Evolutionary conservation across 1,140 invertebrate genomes (phyloP).

Genomic region (Kradibia gibbosae): DNA sequence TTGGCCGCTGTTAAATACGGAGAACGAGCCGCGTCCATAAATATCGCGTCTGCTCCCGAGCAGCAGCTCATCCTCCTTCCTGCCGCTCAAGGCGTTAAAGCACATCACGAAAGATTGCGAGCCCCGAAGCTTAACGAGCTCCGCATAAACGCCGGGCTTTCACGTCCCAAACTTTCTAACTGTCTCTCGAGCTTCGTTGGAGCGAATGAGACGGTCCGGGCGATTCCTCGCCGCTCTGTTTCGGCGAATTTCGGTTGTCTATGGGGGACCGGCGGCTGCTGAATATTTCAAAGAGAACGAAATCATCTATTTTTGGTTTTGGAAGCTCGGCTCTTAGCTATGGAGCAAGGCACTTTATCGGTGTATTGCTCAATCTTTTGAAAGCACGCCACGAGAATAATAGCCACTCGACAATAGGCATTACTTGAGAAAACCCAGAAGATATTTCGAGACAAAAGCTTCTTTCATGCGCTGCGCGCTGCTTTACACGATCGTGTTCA

Average conservation of each 20-base stretch:
- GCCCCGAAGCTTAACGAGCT: constrained; percentile 32
- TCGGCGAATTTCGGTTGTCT: neutral
- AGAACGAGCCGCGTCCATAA: constrained; percentile 28
- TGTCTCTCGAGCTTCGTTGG: neutral
- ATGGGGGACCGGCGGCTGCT: too few relatives aligned
- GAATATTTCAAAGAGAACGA: too few relatives aligned
- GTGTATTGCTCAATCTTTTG: neutral
- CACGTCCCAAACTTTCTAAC: constrained; percentile 30
- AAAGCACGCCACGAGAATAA: neutral
- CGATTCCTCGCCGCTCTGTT: neutral
- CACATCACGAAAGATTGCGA: neutral
- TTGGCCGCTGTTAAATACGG: constrained; percentile 19
- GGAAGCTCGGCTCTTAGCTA: too few relatives aligned
- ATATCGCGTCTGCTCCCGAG: constrained; percentile 6
- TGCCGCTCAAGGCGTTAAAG: constrained; percentile 25
- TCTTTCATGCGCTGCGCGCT: too few relatives aligned
- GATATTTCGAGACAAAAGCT: neutral
- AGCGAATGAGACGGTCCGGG: neutral
- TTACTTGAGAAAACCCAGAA: neutral
- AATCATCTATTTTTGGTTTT: neutral
- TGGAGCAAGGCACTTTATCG: too few relatives aligned
- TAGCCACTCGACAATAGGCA: neutral
- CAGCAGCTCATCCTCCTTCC: constrained; percentile 30
- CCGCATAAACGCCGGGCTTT: neutral
- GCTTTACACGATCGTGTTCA: neutral